A percentile compares a stretch with the other conserved stretches of the same genome.
These are phyloP conservation scores for Diploscapter pachys DNA, from an alignment of 1,140 invertebrate genomes.

Conservation along the genomic window DNA sequence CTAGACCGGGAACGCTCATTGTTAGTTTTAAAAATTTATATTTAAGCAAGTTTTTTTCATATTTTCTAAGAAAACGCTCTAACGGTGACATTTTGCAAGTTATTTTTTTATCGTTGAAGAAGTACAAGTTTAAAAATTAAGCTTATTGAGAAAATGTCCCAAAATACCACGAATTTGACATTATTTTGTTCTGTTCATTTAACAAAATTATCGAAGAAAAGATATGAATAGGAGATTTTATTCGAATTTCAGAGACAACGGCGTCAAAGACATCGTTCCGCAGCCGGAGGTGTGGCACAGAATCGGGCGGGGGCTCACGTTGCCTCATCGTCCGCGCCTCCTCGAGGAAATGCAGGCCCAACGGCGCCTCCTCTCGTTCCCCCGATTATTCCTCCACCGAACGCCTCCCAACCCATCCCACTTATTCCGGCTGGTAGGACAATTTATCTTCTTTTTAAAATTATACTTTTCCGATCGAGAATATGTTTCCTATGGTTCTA, in stretches of 20 bases:
- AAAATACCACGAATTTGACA: slow-evolving; percentile 11
- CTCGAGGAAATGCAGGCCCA: background rate
- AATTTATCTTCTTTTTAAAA: slow-evolving; percentile 2
- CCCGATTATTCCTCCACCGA: slow-evolving; percentile 44
- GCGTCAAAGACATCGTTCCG: slow-evolving; percentile 31
- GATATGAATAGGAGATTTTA: background rate
- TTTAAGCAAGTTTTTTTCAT: background rate
- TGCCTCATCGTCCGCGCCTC: slow-evolving; percentile 10
- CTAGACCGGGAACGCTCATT: slow-evolving; percentile 51
- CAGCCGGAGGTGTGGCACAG: slow-evolving; percentile 26
- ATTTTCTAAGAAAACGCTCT: background rate
- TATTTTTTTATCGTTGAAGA: background rate
- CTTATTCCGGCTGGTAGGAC: slow-evolving; percentile 1
- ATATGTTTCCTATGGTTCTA: background rate
- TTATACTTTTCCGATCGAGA: slow-evolving; percentile 7
- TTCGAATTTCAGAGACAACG: slow-evolving; percentile 23
- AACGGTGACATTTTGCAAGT: background rate
- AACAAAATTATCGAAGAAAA: slow-evolving; percentile 23
- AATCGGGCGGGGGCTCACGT: slow-evolving; percentile 1
- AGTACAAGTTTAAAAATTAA: background rate
- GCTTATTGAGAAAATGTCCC: background rate
- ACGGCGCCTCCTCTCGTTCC: slow-evolving; percentile 38
- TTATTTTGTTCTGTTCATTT: background rate
- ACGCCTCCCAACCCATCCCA: slow-evolving; percentile 18
- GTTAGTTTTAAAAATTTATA: slow-evolving; percentile 9